Evolutionary conservation across 2,888 invertebrate species (phyloP), one percentile per base, ranked within the genome.

Genomic region (Homarus gammarus): DNA sequence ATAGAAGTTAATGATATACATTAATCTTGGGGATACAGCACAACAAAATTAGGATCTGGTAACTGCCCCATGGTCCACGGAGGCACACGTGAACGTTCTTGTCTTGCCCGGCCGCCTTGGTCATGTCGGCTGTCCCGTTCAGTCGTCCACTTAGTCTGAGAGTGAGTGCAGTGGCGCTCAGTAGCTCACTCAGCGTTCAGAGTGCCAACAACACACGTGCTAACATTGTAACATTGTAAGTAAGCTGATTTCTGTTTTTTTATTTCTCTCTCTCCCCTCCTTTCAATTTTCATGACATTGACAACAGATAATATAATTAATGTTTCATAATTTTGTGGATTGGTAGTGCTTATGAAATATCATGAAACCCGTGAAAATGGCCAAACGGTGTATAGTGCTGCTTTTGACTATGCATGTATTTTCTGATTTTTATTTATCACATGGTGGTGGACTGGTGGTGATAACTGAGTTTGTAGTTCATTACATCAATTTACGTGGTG

Each of bases 401-500:
- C 36, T 36, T 72, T 72, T 72, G 72, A 72, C 33, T 70, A 70
- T 72, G 72, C 36, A 72, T 72, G 36, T 72, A 72, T 72, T 72
- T 72, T 72, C 72, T 72, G 36, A 38, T 72, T 36, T 72, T 72
- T 36, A n/a, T 72, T 72, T 33, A 72, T 72, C 36, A 40, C 40
- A n/a, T 75, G 75, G 3, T 73, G 72, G 72, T 73, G 72, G 72
- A 73, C 72, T 73, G 72, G 72, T 73, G 72, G 72, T 73, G 72
- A 36, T 73, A 73, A 73, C 38, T 73, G 72, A 73, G 72, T n/a
- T 73, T 73, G 72, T 73, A 73, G 31, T 73, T 73, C 72, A 73
- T 73, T 70, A 70, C 36, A 36, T 73, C 73, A 44, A 44, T 44
- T n/a, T n/a, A n/a, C n/a, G n/a, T n/a, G n/a, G n/a, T n/a, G n/a